Evolutionary conservation across 92 coral and sea anemone genomes (phyloP).

Genomic region (Phenganax stokvisi): DNA sequence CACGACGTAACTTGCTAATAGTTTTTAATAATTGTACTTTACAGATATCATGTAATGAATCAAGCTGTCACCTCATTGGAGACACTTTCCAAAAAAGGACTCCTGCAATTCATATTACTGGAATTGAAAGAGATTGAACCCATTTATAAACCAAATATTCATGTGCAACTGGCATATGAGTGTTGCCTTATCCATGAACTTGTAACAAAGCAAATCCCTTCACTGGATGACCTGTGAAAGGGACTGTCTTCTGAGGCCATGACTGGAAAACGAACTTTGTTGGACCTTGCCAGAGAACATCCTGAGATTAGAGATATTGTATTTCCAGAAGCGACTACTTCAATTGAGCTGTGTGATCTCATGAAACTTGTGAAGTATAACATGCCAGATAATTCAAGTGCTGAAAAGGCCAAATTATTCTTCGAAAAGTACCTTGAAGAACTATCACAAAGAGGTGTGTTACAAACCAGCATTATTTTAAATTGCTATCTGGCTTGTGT

Average conservation of each 20-base stretch:
- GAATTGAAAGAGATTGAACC: no score
- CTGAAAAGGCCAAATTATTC: conserved; percentile 27
- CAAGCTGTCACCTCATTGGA: no score
- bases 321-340: conserved; percentile 28
- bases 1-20: no score
- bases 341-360: not conserved
- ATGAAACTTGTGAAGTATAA: not conserved
- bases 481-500: no score
- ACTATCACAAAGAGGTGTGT: conserved; percentile 41
- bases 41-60: no score
- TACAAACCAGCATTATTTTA: not conserved
- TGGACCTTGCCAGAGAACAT: conserved; percentile 28
- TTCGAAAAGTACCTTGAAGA: conserved; percentile 41
- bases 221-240: conserved; percentile 45
- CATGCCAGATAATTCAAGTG: not conserved
- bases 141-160: no score
- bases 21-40: no score
- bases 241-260: conserved; percentile 30
- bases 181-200: conserved; percentile 40
- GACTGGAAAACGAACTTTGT: conserved; percentile 23
- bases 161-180: conserved; percentile 40
- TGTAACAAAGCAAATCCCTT: conserved; percentile 36
- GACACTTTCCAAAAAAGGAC: no score
- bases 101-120: no score
- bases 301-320: conserved; percentile 18